phyloP scores from a whole-genome alignment of 2,888 invertebrate species.

The Alviniconcha strummeri region DNA sequence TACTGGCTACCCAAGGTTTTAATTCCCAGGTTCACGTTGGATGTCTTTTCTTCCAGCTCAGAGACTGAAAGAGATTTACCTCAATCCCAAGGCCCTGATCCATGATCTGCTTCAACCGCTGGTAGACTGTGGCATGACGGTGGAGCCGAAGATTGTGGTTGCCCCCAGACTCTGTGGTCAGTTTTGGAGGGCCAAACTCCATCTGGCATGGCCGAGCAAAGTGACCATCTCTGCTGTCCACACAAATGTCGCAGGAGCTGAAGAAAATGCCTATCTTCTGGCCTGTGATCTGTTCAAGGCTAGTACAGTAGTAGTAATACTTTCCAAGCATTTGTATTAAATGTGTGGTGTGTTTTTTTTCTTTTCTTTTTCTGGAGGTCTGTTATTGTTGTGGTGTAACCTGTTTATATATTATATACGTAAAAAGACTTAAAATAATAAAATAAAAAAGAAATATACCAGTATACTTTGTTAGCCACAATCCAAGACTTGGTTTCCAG shows the following conservation, averaged over 20 bases:
- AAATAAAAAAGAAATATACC: no score
- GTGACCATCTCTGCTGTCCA: constrained; percentile 42
- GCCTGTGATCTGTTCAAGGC: constrained; percentile 48
- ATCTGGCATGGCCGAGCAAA: constrained; percentile 43
- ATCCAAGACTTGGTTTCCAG: no score
- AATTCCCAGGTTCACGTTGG: no score
- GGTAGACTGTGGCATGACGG: constrained; percentile 26
- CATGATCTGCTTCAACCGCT: constrained; percentile 43
- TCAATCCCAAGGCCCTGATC: constrained; percentile 42
- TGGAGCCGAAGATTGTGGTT: constrained; percentile 32
- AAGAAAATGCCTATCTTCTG: constrained; percentile 44
- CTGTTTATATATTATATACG: no score
- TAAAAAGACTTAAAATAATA: no score
- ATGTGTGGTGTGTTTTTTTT: not conserved
- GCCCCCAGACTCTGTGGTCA: constrained; percentile 28
- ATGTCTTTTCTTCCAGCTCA: constrained; percentile 37
- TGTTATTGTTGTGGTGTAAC: no score
- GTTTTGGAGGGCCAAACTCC: constrained; percentile 40
- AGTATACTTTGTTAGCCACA: no score
- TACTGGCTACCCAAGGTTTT: no score
- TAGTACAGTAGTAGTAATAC: not conserved
- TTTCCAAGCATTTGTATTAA: not conserved
- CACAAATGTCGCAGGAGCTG: constrained; percentile 32
- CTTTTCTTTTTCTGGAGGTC: constrained; percentile 17
- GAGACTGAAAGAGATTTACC: constrained; percentile 35